Conservation (phyloP, 2,113 vertebrate species). For the Tupaia tana region DNA sequence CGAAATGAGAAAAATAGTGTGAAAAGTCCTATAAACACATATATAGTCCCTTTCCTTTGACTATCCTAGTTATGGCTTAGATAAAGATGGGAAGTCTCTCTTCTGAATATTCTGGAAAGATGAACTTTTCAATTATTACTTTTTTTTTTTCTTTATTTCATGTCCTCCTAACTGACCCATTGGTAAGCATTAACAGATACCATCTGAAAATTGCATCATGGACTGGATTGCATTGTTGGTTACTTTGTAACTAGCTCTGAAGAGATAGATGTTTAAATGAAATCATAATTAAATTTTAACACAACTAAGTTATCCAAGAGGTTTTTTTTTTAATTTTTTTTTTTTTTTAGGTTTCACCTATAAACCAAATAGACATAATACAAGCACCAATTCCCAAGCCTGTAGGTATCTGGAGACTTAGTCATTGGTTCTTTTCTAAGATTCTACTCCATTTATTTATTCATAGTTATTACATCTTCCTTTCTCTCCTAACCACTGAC, state of each 20-base stretch:
- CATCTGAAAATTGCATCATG: not conserved
- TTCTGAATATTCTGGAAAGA: not conserved
- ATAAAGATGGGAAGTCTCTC: not conserved
- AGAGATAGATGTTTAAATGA: not conserved
- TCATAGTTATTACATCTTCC: not conserved
- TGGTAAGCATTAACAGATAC: not conserved
- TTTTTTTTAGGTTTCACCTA: not conserved
- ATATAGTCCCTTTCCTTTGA: not conserved
- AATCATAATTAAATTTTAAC: constrained; percentile 9
- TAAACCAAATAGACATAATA: not conserved
- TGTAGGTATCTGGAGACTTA: not conserved
- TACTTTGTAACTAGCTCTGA: not conserved
- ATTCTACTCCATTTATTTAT: not conserved
- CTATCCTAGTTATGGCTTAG: not conserved
- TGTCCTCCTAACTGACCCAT: not conserved
- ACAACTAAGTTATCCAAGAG: not conserved
- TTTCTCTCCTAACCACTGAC: not conserved
- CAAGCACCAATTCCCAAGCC: not conserved
- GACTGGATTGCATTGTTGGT: not conserved
- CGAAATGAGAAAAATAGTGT: not conserved
- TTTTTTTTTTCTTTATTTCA: not conserved
- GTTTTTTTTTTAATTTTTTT: too few species aligned
- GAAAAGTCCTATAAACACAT: not conserved
- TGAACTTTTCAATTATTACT: not conserved
- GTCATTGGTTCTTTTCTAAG: not conserved